phyloP scores from a whole-genome alignment of 2,113 vertebrate species.

The Hydrolagus affinis region DNA sequence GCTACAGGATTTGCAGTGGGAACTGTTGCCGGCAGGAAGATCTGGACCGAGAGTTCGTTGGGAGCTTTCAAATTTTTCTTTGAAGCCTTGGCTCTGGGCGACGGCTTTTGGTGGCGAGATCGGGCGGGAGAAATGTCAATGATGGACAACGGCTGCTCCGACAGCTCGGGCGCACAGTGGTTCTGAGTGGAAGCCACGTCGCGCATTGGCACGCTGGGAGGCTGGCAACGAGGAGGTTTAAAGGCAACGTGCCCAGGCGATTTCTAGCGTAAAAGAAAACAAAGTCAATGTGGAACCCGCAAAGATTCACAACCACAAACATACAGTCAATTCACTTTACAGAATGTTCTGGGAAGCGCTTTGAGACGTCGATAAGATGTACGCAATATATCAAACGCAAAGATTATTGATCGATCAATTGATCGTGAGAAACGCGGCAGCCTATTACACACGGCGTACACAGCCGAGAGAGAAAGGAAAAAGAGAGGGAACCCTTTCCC shows the following conservation, averaged over 20 bases:
- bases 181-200: conserved; percentile 29
- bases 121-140: conserved; percentile 41
- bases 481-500: too few relatives aligned
- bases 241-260: conserved; percentile 55
- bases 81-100: conserved; percentile 33
- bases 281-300: background rate
- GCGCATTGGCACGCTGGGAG: conserved; percentile 36
- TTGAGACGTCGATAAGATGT: too few relatives aligned
- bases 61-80: conserved; percentile 36
- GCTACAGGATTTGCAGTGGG: conserved; percentile 5
- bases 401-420: too few relatives aligned
- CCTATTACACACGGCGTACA: too few relatives aligned
- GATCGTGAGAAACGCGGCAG: too few relatives aligned
- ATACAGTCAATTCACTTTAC: too few relatives aligned
- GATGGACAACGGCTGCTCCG: conserved; percentile 42
- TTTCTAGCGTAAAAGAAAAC: conserved; percentile 54
- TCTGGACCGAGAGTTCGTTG: conserved; percentile 54
- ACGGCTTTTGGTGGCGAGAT: conserved; percentile 8
- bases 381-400: too few relatives aligned
- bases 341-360: too few relatives aligned
- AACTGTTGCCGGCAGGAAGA: conserved; percentile 41
- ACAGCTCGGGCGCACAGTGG: background rate
- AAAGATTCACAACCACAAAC: too few relatives aligned
- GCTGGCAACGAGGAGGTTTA: conserved; percentile 53
- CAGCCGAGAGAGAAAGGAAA: too few relatives aligned